These are phyloP conservation scores for Macheiramphus alcinus DNA, from an alignment of 2,113 vertebrate genomes.

Conservation along the genomic window DNA sequence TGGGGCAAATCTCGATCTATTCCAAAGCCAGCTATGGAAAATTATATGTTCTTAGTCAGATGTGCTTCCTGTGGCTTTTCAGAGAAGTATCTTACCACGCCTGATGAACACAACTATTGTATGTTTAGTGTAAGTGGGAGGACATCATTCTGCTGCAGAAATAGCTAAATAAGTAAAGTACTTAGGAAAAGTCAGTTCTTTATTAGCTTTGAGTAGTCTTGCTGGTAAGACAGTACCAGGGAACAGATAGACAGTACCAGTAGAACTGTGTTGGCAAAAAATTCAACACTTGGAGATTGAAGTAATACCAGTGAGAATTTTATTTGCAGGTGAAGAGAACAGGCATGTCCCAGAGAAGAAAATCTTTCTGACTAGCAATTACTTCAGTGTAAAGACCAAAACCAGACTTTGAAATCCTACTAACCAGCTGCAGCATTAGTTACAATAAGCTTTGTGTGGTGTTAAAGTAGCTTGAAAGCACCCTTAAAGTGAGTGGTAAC, in stretches of 20 bases:
- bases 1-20: neutral
- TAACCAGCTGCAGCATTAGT: neutral
- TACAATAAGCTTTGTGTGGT: neutral
- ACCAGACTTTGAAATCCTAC: neutral
- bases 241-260: neutral
- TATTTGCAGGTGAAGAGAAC: neutral
- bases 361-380: neutral
- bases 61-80: neutral
- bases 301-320: neutral
- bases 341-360: neutral
- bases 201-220: neutral
- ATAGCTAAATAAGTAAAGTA: neutral
- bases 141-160: neutral
- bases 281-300: neutral
- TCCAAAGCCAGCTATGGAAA: neutral
- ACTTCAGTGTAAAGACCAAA: neutral
- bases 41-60: neutral
- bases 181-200: neutral
- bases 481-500: neutral
- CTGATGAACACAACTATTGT: neutral
- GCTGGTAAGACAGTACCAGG: neutral
- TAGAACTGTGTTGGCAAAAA: neutral
- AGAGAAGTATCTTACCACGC: neutral
- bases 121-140: neutral
- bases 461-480: neutral